Percentiles rank a stretch among this genome's conserved stretches.
phyloP scores from a whole-genome alignment of 2,113 vertebrate genomes.

The Cynoglossus semilaevis region DNA sequence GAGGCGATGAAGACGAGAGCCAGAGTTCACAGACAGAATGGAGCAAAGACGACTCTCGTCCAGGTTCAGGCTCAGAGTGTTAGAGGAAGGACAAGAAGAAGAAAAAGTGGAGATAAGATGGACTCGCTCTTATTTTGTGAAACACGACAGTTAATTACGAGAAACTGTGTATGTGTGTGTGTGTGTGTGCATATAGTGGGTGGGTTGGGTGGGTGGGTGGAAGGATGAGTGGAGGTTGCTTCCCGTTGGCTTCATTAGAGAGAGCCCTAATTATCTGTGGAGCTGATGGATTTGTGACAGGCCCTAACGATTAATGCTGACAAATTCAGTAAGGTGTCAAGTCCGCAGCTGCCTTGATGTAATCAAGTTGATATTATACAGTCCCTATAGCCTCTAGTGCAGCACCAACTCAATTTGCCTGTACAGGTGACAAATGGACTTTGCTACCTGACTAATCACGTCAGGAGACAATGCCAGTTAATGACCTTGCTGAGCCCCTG shows the following conservation, averaged over 20 bases:
- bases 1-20: slow-evolving; percentile 80
- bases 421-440: slow-evolving; percentile 98
- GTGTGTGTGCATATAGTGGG: slow-evolving; percentile 9
- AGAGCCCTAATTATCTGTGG: slow-evolving; percentile 99
- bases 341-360: slow-evolving; percentile 99
- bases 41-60: slow-evolving; percentile 74
- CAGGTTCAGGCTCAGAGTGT: slow-evolving; percentile 74
- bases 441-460: slow-evolving; percentile 99
- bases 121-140: slow-evolving; percentile 78
- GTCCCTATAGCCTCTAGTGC: slow-evolving; percentile 84
- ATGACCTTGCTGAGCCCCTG: slow-evolving; percentile 87
- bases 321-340: slow-evolving; percentile 99
- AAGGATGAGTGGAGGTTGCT: slow-evolving; percentile 76
- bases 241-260: slow-evolving; percentile 97
- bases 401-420: slow-evolving; percentile 82
- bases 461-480: slow-evolving; percentile 98
- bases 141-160: slow-evolving; percentile 92
- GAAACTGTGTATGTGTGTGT: slow-evolving; percentile 61
- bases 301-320: slow-evolving; percentile 99
- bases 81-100: slow-evolving; percentile 53
- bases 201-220: slow-evolving; percentile 53
- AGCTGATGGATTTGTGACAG: slow-evolving; percentile 99
- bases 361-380: slow-evolving; percentile 99
- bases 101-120: slow-evolving; percentile 50
- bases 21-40: slow-evolving; percentile 33